Evolutionary conservation across 2,113 vertebrate species (phyloP), one percentile per base, ranked within the genome.

Genomic region (Gopherus evgoodei): DNA sequence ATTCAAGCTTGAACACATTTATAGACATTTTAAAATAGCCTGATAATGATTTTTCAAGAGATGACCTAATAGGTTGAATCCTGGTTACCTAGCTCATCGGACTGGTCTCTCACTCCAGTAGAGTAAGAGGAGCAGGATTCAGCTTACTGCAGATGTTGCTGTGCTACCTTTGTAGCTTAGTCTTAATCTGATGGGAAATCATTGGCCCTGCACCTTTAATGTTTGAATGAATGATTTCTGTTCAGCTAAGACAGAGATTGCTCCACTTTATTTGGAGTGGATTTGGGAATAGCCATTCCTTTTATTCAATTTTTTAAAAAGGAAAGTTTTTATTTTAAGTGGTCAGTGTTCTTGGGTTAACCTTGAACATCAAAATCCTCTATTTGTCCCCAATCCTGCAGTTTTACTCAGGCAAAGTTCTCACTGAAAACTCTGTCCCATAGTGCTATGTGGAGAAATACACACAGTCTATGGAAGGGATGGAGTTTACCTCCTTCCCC

Each of bases 401-500:
- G 54, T 25, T 69, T 69, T 49, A 53, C n/a, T 8, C n/a, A 59
- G 16, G 84, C 27, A 81, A 44, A 35, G 29, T 72, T 69, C 17
- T 82, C 22, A 2, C 2, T 16, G 0, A 76, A 76, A 22, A 44
- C 72, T 44, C 4, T 76, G 10, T 76, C 38, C 11, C 10, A 25
- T 25, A 69, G 17, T 69, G 65, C 0, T 4, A 31, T 19, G 47
- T 17, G 0, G 22, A 72, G 56, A 13, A 5, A 27, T 57, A 62
- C 2, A 0, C 0, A 1, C 7, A 6, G 6, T 65, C 35, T 69
- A 21, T 21, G 35, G 35, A 69, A n/a, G 65, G 35, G 17, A n/a
- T 22, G 21, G 22, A 11, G 38, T 76, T 44, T 44, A 11, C 10
- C 10, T 25, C 72, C 72, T 44, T 27, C 38, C 42, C 42, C 21